Evolutionary conservation across 2,888 invertebrate species (phyloP), one percentile per base, ranked within the genome.

Genomic region (Luperina nickerlii): DNA sequence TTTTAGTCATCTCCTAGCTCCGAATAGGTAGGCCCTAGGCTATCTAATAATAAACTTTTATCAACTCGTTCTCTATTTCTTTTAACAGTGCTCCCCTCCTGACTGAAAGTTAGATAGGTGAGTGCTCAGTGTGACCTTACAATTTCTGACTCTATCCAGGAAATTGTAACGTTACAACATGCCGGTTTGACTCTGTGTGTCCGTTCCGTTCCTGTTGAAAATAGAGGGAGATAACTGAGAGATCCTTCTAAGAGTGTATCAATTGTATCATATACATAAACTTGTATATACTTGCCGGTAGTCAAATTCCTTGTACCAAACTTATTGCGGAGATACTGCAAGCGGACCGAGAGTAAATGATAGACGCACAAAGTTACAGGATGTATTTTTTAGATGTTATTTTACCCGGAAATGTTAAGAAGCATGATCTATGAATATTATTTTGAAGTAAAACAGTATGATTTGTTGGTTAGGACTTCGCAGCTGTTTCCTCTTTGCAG

Each of bases 371-470:
- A 76, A 76, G 57, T 63, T 81, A 78, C 9, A 27, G 13, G 15
- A 24, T 74, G 67, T 87, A 76, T 87, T 77, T 81, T 83, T 78
- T 51, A 48, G 42, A 57, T 84, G 48, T 84, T 68, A 45, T 79
- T 84, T 68, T 48, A 62, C 15, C 11, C 11, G 7, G 24, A 7
- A 63, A 84, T 63, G 48, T 63, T 78, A 67, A 48, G 66, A 48
- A 81, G 45, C 62, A 27, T 38, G 32, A 38, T 38, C 62, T 57
- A n/a, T 57, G 70, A 67, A 71, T 71, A 71, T 78, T 78, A 67
- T 78, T 78, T 67, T 81, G 18, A 78, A 62, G 38, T 62, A 27
- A 71, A 84, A 83, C 45, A 54, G 18, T 45, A 9, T 45, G 60
- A 54, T 78, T 78, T 27, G 9, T 24, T 78, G 45, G 24, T 57